These are phyloP conservation scores for Sus cebifrons DNA, from an alignment of 2,797 vertebrate genomes.

Conservation along the genomic window DNA sequence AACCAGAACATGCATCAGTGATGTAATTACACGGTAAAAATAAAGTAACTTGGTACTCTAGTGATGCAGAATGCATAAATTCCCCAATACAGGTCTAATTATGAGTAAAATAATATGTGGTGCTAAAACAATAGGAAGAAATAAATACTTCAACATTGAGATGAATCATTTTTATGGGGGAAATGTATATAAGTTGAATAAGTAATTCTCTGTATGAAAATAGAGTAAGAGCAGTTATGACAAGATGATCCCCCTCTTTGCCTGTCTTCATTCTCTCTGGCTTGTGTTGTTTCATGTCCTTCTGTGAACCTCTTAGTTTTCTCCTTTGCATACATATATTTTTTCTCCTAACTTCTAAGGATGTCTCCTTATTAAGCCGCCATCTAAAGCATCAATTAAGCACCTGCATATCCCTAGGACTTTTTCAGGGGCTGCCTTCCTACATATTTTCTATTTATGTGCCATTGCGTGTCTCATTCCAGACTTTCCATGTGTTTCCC, in stretches of 20 bases:
- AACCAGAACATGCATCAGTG: neutral
- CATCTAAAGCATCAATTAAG: constrained; percentile 66
- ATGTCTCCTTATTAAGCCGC: constrained; percentile 62
- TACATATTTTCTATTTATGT: constrained; percentile 64
- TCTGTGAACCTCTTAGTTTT: neutral
- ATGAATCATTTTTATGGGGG: neutral
- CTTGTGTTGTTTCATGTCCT: constrained; percentile 34
- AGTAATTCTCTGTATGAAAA: constrained; percentile 46
- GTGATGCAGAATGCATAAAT: constrained; percentile 27
- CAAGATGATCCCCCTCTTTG: neutral
- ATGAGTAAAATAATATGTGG: constrained; percentile 56
- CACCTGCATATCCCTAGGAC: constrained; percentile 59
- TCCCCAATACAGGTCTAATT: constrained; percentile 28
- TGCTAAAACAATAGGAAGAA: constrained; percentile 57
- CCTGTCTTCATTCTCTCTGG: neutral
- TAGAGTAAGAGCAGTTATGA: neutral
- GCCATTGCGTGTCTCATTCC: constrained; percentile 12
- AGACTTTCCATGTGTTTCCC: constrained; percentile 37
- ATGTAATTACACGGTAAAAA: neutral
- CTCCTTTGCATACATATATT: neutral
- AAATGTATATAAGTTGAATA: constrained; percentile 6
- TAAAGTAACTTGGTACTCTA: neutral
- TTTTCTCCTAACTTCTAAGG: constrained; percentile 56
- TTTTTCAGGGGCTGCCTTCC: constrained; percentile 65
- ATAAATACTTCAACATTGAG: constrained; percentile 23